Base-by-base conservation (phyloP, 2,113 vertebrate species). In the Mormyrus iriodes region DNA sequence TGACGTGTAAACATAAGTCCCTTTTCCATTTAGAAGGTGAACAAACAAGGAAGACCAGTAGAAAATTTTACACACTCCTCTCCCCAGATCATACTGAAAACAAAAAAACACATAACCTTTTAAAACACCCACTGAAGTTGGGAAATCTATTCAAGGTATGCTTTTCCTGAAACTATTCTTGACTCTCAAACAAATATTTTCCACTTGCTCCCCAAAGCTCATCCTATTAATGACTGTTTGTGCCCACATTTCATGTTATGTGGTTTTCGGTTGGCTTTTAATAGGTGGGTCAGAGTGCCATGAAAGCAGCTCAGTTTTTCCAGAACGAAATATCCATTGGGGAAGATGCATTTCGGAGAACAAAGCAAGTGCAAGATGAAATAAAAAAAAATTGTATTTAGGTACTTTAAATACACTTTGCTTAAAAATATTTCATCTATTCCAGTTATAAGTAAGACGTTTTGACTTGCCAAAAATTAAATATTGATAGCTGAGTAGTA, bases 121-220 rank as follows among this genome's bases (percentile, higher is more conserved):
- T 79, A 79, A 31, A 42, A 52, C 85, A 51, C 85, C 85, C 49
- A 86, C 85, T 86, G 44, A 53, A 53, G 51, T 86, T 86, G 85
- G 85, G 85, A 86, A 86, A 86, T 86, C 49, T 86, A 53, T 86
- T 86, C 85, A 86, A 86, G 85, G 51, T 53, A 55, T 55, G 17
- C 49, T 86, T 86, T 86, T 86, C 85, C 85, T 86, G 85, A 86
- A 86, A 86, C 85, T 86, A 86, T 17, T 48, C 49, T 86, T 86
- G 9, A 86, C 51, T 86, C 48, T 86, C 49, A 31, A 86, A 86
- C 49, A 53, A 52, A 52, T 86, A 51, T 53, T 52, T 86, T 86
- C 85, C 85, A 53, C 48, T 31, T 53, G 46, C 48, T 49, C 83
- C 44, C 48, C 49, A 52, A 55, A 53, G 51, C 13, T 86, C 49